Percentiles rank a stretch among this genome's conserved stretches.
Conservation (phyloP, 2,888 invertebrate species). For the Drosophila birchii region DNA sequence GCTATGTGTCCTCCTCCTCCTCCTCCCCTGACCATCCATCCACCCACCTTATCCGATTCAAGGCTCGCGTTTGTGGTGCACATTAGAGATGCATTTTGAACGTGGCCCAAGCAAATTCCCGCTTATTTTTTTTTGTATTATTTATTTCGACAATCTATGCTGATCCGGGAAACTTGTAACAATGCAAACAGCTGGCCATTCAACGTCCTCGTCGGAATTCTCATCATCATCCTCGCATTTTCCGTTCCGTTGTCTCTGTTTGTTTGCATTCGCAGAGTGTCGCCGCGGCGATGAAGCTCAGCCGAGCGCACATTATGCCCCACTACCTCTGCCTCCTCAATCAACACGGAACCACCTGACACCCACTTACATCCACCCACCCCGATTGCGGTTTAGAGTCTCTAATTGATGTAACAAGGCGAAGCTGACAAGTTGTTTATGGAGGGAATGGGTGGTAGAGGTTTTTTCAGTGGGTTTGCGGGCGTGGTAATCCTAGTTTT, state of each 20-base stretch:
- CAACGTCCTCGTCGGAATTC: conserved; percentile 54
- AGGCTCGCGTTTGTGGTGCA: conserved; percentile 69
- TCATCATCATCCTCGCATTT: conserved; percentile 41
- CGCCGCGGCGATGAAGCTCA: conserved; percentile 41
- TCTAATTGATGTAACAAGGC: conserved; percentile 63
- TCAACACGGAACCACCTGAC: conserved; percentile 32
- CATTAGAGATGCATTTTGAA: conserved; percentile 78
- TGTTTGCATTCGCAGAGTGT: conserved; percentile 53
- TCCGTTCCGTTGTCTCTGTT: conserved; percentile 4
- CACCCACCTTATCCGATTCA: conserved; percentile 11
- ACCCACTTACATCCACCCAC: conserved; percentile 12
- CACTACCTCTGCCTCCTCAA: conserved; percentile 12
- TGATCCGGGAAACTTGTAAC: conserved; percentile 83
- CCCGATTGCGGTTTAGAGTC: conserved; percentile 41
- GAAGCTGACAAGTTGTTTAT: conserved; percentile 53
- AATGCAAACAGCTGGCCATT: conserved; percentile 81
- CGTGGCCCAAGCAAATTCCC: conserved; percentile 41
- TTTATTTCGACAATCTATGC: conserved; percentile 58
- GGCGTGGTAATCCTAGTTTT: conserved; percentile 63
- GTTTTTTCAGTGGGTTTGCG: conserved; percentile 20
- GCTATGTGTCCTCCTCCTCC: not conserved
- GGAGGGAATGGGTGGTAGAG: not conserved
- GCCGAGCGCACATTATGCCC: conserved; percentile 66
- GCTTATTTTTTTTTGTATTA: not conserved
- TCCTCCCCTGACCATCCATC: not conserved